Evolutionary conservation across 2,888 invertebrate species (phyloP).

Genomic region (Andrena haemorrhoa): DNA sequence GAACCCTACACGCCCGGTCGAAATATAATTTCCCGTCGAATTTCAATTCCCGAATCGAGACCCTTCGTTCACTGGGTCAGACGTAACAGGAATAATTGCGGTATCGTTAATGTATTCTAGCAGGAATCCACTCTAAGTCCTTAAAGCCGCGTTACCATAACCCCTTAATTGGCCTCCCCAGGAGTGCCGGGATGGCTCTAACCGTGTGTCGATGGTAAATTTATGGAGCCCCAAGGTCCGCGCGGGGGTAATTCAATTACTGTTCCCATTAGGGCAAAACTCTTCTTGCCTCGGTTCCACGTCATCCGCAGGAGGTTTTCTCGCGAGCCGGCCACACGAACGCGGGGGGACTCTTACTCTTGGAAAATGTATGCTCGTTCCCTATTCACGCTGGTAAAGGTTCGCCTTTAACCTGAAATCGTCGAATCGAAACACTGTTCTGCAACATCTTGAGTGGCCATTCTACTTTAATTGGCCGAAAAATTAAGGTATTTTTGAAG

Average conservation of each 20-base stretch:
- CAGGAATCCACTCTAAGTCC: conserved; percentile 71
- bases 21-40: conserved; percentile 33
- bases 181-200: conserved; percentile 60
- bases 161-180: conserved; percentile 75
- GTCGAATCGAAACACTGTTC: too few relatives aligned
- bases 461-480: too few relatives aligned
- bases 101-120: conserved; percentile 64
- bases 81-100: conserved; percentile 64
- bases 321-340: not conserved
- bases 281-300: conserved; percentile 43
- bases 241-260: conserved; percentile 67
- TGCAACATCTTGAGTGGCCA: too few relatives aligned
- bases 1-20: not conserved
- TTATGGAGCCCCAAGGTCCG: conserved; percentile 68
- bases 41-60: conserved; percentile 30
- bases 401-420: not conserved
- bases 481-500: too few relatives aligned
- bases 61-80: conserved; percentile 45
- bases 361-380: conserved; percentile 23
- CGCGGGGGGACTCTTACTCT: conserved; percentile 1
- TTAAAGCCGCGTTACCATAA: conserved; percentile 75
- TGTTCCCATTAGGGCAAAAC: conserved; percentile 61
- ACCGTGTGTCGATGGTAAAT: conserved; percentile 68
- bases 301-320: conserved; percentile 44
- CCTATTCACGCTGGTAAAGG: not conserved